Base-by-base conservation (phyloP, 1,140 invertebrate species). In the Acromyrmex charruanus region DNA sequence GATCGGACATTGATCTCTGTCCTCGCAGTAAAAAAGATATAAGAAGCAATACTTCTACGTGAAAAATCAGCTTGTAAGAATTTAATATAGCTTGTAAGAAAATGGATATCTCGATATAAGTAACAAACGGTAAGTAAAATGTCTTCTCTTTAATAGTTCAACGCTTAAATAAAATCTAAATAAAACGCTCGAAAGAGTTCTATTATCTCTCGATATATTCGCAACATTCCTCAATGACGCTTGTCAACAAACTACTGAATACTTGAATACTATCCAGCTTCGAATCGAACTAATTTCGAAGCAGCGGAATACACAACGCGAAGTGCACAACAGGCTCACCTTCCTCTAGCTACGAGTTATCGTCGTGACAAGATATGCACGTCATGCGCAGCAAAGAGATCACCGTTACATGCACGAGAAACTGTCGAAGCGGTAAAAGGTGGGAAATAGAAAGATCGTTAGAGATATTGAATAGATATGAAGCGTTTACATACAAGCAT, bases 321-420 rank as follows among this genome's bases (percentile, higher is more conserved):
- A 63, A 74, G 55, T 74, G 69, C 80, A 84, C 80, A 82, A 82
- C 53, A 82, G 80, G 80, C 80, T 82, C 80, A 74, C 80, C 69
- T 84, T 84, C 80, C 80, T 84, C 80, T 74, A 84, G 80, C 80
- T 84, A 84, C 80, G 80, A 84, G 3, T 84, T 84, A 84, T 61
- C 80, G 53, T 72, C 68, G 80, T 84, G 39, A 84, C 21, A 82
- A 82, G 39, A 74, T 84, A 84, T 84, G 49, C 80, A 84, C 80
- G 59, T 63, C 80, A 84, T 84, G 80, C 80, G 80, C 80, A 84
- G 68, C 55, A 74, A 74, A 82, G 61, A 80, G 55, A 74, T 84
- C 66, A 25, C 66, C 79, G 79, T 81, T 71, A 53, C 79, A 81
- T 81, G 79, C 79, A 81, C 51, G 79, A 39, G 51, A 81, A 71